Base-by-base conservation (phyloP, 2,888 invertebrate genomes). In the Xylota sylvarum region DNA sequence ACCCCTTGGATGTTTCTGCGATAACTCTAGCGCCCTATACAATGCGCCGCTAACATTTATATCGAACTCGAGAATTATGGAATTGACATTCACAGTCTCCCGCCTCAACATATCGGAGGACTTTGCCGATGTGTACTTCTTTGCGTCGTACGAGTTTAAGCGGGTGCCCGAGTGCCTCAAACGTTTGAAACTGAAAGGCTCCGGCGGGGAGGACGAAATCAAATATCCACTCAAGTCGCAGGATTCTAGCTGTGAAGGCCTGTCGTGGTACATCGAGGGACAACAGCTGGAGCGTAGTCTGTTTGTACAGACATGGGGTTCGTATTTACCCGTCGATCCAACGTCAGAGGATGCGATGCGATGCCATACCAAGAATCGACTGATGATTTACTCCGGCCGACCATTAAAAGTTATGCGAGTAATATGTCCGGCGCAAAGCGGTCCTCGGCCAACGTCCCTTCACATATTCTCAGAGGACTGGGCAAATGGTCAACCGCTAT, bases 401-500 rank as follows among this genome's bases (percentile, higher is more conserved):
- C 95, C 96, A 5, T 82, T 92, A 72, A 91, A 92, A 80, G 91
- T 91, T 43, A 92, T 92, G 91, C 94, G 94, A 67, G 96, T 96
- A 10, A 94, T 97, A 40, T 97, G 97, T 90, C 97, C 97, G 0
- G 94, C 95, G 0, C 94, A 95, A 88, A 95, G 95, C 5, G 95
- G 95, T 17, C 94, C 95, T 5, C 93, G 94, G 35, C 95, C 95
- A 46, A 94, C 95, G 84, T 95, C 95, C 1, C 94, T 97, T 84
- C 96, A 96, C 89, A 94, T 97, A 85, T 97, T 97, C 93, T 96
- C 96, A 40, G 96, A 95, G 90, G 96, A 96, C 91, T 97, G 97
- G 97, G 90, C 90, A 62, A 92, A 91, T 85, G 92, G 91, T 7
- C 92, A 92, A 80, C 91, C 91, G 5, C 82, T 92, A 73, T 92